Evolutionary conservation across 2,888 invertebrate species (phyloP).

Genomic region (Asteroscopus sphinx): DNA sequence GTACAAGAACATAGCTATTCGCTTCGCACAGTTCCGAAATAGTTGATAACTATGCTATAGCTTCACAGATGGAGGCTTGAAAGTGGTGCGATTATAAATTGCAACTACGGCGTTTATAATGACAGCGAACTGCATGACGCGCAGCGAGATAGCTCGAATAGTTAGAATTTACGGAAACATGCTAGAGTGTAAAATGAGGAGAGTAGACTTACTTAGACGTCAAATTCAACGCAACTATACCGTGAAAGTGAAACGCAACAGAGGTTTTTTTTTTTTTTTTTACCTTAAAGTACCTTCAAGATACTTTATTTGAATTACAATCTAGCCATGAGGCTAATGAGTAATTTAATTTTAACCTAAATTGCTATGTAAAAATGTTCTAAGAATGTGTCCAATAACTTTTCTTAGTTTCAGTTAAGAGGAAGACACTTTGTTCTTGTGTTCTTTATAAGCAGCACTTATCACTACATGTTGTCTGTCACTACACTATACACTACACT

Average conservation of each 20-base stretch:
- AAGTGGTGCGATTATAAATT: constrained; percentile 39
- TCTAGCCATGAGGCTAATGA: too few species aligned
- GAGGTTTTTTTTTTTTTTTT: too few species aligned
- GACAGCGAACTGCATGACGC: constrained; percentile 21
- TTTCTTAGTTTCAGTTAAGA: too few species aligned
- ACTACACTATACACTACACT: too few species aligned
- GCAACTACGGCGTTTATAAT: constrained; percentile 39
- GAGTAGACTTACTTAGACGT: background rate
- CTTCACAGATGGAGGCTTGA: constrained; percentile 20
- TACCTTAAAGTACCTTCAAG: too few species aligned
- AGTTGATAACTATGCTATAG: constrained; percentile 46
- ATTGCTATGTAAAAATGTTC: background rate
- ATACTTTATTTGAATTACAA: too few species aligned
- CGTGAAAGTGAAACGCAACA: background rate
- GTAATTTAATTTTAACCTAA: too few species aligned
- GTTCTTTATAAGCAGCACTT: too few species aligned
- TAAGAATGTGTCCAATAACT: too few species aligned
- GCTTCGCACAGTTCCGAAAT: constrained; percentile 35
- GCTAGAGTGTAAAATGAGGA: background rate
- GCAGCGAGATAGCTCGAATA: constrained; percentile 17
- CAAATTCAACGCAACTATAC: background rate
- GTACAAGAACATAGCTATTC: constrained; percentile 9
- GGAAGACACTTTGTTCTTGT: too few species aligned
- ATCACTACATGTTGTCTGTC: too few species aligned
- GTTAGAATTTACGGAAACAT: constrained; percentile 3